Evolutionary conservation across 2,888 invertebrate genomes (phyloP), one percentile per base, ranked within the genome.

Genomic region (Drosophila paucipuncta): DNA sequence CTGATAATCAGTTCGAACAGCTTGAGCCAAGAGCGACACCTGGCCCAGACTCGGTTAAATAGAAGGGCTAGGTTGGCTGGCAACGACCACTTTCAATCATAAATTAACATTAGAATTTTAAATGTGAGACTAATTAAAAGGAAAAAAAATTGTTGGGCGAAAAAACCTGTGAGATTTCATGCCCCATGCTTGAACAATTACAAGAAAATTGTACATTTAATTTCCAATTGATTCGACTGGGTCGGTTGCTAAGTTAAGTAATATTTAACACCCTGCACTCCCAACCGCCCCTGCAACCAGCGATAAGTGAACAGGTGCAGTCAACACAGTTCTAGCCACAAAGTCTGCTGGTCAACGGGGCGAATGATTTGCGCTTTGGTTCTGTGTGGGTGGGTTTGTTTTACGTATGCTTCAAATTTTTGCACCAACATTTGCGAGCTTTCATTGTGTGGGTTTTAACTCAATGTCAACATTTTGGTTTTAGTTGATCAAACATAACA

Each of bases 41-140:
- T 91, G 86, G 89, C 89, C 68, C 61, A 82, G 68, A 61, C 59
- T 54, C 61, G 28, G 69, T 49, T 30, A 71, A 69, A 80, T 75
- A 83, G 89, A 91, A 86, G 89, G 91, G 85, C 88, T 60, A 37
- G 35, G 31, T 59, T 72, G 59, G 35, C 33, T 61, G 37, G 54
- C 65, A 70, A 67, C 68, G 60, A 79, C 89, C 72, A 82, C 86
- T 90, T 86, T 86, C 86, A 85, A 91, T 77, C 88, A 91, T 90
- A 90, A 91, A 91, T 86, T 82, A 88, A 73, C 72, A 90, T 87
- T 87, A 88, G 90, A 88, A 87, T 87, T 91, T 90, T 78, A 91
- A 87, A 87, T 87, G 74, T 78, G 67, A 66, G 62, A 72, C 79
- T 85, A 88, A 91, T 91, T 88, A 87, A 76, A 76, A 61, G 63